Percentiles rank a stretch among this genome's conserved stretches.
These are phyloP conservation scores for Cephalopachus bancanus DNA, from an alignment of 2,797 vertebrate species.

Conservation along the genomic window DNA sequence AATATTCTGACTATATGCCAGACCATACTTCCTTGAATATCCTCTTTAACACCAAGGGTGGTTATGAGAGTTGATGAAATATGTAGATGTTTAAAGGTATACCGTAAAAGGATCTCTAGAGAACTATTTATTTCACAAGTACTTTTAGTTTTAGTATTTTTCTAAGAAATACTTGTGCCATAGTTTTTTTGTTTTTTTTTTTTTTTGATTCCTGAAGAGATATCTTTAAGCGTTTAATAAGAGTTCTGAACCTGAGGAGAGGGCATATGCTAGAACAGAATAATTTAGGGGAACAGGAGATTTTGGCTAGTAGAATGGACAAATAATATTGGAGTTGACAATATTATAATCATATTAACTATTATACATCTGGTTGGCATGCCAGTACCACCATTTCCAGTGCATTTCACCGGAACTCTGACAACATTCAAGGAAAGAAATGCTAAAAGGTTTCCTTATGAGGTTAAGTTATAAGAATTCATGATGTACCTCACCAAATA, in stretches of 20 bases:
- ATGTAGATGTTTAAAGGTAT: not conserved
- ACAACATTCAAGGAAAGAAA: constrained; percentile 26
- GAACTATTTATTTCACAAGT: not conserved
- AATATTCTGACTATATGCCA: not conserved
- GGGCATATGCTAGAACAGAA: not conserved
- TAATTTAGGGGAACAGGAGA: not conserved
- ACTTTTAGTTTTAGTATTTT: not conserved
- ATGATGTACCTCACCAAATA: not conserved
- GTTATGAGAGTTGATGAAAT: not conserved
- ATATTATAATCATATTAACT: not conserved
- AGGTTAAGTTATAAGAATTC: not conserved
- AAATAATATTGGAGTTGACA: not conserved
- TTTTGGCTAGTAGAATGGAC: not conserved
- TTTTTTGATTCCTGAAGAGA: not conserved
- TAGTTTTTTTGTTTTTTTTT: not conserved
- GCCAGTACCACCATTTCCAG: not conserved
- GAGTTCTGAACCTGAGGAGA: not conserved
- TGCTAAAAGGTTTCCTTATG: not conserved
- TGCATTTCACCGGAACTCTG: constrained; percentile 6
- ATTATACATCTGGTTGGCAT: not conserved
- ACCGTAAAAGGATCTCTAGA: not conserved
- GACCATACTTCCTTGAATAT: not conserved
- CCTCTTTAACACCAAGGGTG: not conserved
- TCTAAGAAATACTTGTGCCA: not conserved
- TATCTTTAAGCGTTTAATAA: not conserved